These are phyloP conservation scores for Takifugu flavidus DNA, from an alignment of 2,113 vertebrate genomes.

Conservation along the genomic window DNA sequence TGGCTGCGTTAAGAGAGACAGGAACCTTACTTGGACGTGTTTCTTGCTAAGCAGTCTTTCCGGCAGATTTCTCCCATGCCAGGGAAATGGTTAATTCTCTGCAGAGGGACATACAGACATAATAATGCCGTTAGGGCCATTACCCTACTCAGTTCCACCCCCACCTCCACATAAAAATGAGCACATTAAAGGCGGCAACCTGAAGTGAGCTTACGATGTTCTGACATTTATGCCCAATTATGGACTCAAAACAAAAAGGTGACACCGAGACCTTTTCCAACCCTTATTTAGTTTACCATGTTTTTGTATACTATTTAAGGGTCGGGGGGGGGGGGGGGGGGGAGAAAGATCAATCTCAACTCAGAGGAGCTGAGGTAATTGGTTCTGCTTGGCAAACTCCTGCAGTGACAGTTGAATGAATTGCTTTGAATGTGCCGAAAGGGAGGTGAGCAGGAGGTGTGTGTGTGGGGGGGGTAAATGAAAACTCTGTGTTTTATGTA, in stretches of 20 bases:
- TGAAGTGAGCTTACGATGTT: conserved; percentile 75
- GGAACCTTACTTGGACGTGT: conserved; percentile 96
- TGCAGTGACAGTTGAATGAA: conserved; percentile 82
- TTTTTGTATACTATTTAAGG: conserved; percentile 62
- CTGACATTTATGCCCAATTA: conserved; percentile 86
- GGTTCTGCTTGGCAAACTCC: conserved; percentile 80
- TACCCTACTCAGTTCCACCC: conserved; percentile 69
- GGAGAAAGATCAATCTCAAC: conserved; percentile 75
- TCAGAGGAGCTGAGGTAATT: conserved; percentile 77
- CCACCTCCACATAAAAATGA: conserved; percentile 65
- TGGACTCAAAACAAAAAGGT: conserved; percentile 81
- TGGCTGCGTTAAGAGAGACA: conserved; percentile 10
- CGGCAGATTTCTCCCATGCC: conserved; percentile 99
- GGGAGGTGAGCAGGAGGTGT: conserved; percentile 19
- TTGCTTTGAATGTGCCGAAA: conserved; percentile 74
- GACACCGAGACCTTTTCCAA: conserved; percentile 76
- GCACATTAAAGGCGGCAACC: conserved; percentile 74
- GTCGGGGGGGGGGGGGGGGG: conserved; percentile 28
- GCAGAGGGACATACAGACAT: conserved; percentile 71
- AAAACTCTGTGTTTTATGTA: conserved; percentile 69
- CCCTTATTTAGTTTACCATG: conserved; percentile 77
- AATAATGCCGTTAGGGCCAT: conserved; percentile 73
- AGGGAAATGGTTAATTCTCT: conserved; percentile 99
- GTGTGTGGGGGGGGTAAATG: conserved; percentile 35
- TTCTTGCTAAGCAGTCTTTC: conserved; percentile 98